Evolutionary conservation across 2,113 vertebrate genomes (phyloP), one percentile per base, ranked within the genome.

Genomic region (Indicator maculatus): DNA sequence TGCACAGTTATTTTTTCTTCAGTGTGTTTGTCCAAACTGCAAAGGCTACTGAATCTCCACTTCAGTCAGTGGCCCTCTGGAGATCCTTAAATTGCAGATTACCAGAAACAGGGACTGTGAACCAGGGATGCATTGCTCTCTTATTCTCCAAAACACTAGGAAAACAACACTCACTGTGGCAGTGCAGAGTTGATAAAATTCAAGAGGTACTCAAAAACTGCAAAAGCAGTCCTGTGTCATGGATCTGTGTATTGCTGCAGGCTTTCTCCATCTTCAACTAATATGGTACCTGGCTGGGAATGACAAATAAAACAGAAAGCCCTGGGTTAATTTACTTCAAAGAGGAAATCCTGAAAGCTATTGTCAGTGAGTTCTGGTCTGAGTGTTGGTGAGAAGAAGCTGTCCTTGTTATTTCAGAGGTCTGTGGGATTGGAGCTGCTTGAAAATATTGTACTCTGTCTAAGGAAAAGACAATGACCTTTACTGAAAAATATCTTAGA

Each of bases 311-410:
- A 91, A n/a, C 23, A 73, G 63, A 39, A 85, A 83, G 36, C 5
- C n/a, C 12, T 74, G 41, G 19, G 28, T 45, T 45, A 15, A 5
- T 33, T 72, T 61, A 21, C 16, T 56, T 50, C 59, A 64, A 78
- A 69, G 59, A 66, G 15, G 28, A n/a, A 36, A 12, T 11, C 36
- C 21, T 64, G 73, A 71, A 60, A 87, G 44, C 17, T 76, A 39
- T 36, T 73, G 59, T 44, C 64, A 30, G 47, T 1, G 8, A 65
- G 23, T 36, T 27, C 66, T 60, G 41, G 69, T 14, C 50, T 70
- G 50, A 66, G 20, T 0, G 1, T 27, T 2, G 0, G 16, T 8
- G 33, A 36, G 41, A 71, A 38, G 61, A 80, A 52, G 27, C 23
- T 78, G 38, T 45, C 16, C 9, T 39, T 55, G 16, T 65, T 67